phyloP scores from a whole-genome alignment of 2,888 invertebrate species.

The Tetanocera ferruginea region DNA sequence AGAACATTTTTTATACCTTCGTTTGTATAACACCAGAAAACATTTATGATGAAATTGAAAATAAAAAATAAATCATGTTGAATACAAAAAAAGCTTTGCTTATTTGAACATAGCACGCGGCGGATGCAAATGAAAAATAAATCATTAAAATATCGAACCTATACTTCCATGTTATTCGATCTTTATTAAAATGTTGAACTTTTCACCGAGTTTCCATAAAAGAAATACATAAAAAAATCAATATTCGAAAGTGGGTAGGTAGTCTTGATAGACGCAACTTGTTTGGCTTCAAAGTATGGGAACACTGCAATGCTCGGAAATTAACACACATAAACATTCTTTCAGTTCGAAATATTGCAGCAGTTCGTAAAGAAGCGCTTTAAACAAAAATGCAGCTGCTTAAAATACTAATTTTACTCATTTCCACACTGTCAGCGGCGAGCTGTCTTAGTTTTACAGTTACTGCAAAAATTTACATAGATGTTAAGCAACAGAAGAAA shows the following conservation, averaged over 20 bases:
- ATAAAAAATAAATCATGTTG: slow-evolving; percentile 16
- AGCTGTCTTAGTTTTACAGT: slow-evolving; percentile 62
- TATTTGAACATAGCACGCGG: neutral
- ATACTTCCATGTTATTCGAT: too few relatives aligned
- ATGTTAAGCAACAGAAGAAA: slow-evolving; percentile 81
- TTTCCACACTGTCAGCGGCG: slow-evolving; percentile 43
- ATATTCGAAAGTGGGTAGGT: slow-evolving; percentile 17
- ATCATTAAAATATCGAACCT: neutral
- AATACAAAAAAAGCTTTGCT: neutral
- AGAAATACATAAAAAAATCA: slow-evolving; percentile 38
- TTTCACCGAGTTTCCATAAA: neutral
- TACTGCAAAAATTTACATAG: slow-evolving; percentile 79
- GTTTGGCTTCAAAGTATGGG: neutral
- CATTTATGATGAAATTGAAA: neutral
- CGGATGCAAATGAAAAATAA: neutral
- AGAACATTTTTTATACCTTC: slow-evolving; percentile 23
- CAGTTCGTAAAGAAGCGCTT: too few relatives aligned
- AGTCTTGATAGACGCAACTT: neutral
- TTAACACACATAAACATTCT: neutral
- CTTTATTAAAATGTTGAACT: too few relatives aligned
- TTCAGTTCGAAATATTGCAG: neutral
- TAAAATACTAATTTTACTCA: slow-evolving; percentile 42
- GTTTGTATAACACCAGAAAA: neutral
- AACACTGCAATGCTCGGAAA: neutral
- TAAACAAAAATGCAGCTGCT: slow-evolving; percentile 3